Conservation (phyloP, 2,113 vertebrate species). For the Centropus unirufus region DNA sequence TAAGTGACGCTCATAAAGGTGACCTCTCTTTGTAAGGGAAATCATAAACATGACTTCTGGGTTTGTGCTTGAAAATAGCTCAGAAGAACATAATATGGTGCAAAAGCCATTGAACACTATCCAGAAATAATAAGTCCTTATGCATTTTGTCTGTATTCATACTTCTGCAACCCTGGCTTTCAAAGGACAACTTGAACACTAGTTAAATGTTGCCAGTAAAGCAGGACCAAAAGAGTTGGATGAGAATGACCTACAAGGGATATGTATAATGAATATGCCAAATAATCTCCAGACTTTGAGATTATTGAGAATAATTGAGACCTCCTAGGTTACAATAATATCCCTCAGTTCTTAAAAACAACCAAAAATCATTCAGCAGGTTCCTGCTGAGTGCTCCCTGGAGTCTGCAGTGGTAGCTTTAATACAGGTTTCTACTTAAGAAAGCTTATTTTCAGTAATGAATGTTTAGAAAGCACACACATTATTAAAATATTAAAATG, state of each 20-base stretch:
- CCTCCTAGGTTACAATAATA: not conserved
- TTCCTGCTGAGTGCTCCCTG: not conserved
- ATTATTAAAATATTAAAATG: not conserved
- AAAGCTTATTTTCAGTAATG: conserved; percentile 21
- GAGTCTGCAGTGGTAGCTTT: not conserved
- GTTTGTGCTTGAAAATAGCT: not conserved
- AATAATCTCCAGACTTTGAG: not conserved
- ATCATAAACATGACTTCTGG: not conserved
- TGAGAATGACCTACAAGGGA: not conserved
- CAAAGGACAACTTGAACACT: not conserved
- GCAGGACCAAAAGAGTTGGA: not conserved
- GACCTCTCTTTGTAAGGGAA: not conserved
- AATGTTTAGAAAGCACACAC: not conserved
- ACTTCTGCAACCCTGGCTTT: conserved; percentile 9
- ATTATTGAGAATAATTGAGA: not conserved
- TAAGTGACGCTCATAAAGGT: not conserved
- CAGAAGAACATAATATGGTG: not conserved
- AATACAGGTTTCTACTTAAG: not conserved
- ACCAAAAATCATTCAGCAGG: not conserved
- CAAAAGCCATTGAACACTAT: conserved; percentile 1
- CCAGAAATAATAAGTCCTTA: conserved; percentile 33
- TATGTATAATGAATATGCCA: not conserved
- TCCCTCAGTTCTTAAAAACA: not conserved
- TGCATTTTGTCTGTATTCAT: not conserved
- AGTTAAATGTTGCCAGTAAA: conserved; percentile 13